Evolutionary conservation across 2,797 vertebrate species (phyloP).

Genomic region (Streptopelia turtur): DNA sequence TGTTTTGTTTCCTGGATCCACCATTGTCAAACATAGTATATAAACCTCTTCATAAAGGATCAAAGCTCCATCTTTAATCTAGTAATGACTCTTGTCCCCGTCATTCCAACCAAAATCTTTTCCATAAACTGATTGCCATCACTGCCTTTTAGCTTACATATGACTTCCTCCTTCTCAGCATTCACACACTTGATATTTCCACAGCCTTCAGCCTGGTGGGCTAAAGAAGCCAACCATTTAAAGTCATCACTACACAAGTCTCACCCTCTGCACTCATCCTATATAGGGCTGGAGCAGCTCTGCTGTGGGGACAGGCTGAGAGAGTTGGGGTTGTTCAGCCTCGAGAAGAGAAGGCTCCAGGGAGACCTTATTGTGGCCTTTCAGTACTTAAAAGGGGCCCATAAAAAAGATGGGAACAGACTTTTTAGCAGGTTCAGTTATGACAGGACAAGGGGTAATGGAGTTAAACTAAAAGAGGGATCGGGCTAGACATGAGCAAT

Average conservation of each 20-base stretch:
- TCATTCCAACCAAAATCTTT: background rate
- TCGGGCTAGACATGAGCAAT: too few relatives aligned
- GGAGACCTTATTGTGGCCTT: too few relatives aligned
- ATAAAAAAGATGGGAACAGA: too few relatives aligned
- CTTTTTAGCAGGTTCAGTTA: too few relatives aligned
- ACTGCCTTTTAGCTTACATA: background rate
- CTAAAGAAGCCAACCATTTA: background rate
- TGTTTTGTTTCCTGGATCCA: background rate
- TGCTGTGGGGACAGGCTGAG: too few relatives aligned
- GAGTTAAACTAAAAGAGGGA: too few relatives aligned
- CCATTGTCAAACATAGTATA: background rate
- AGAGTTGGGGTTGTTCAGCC: too few relatives aligned
- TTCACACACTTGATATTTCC: background rate
- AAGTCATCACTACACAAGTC: background rate
- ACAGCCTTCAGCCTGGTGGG: background rate
- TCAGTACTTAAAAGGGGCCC: too few relatives aligned
- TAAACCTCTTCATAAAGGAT: background rate
- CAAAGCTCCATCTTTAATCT: background rate
- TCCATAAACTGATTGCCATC: background rate
- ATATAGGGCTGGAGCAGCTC: too few relatives aligned
- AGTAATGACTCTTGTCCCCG: background rate
- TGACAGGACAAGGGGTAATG: too few relatives aligned
- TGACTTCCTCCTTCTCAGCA: background rate
- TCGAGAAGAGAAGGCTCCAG: too few relatives aligned
- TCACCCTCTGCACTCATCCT: background rate